Conservation (phyloP, 2,888 invertebrate genomes). For the Lepetodrilus schrolli region DNA sequence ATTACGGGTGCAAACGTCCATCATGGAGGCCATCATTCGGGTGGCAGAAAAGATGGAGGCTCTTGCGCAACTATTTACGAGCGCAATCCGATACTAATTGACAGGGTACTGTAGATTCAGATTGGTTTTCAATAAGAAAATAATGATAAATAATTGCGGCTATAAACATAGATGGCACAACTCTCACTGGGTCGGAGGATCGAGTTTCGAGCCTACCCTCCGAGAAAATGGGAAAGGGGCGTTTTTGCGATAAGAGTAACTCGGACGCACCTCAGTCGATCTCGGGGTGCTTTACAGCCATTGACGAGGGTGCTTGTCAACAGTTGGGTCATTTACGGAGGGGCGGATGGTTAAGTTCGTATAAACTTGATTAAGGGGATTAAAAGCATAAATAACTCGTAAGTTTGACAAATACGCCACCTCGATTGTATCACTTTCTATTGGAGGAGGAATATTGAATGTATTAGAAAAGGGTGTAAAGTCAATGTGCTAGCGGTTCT, state of each 20-base stretch:
- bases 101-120: background rate
- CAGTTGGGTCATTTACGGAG: background rate
- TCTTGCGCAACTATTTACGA: conserved; percentile 12
- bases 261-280: background rate
- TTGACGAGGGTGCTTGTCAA: background rate
- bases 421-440: background rate
- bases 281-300: background rate
- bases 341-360: background rate
- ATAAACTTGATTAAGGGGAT: conserved; percentile 15
- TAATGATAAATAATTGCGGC: conserved; percentile 4
- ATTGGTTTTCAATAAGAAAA: background rate
- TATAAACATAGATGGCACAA: conserved; percentile 3
- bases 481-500: no score
- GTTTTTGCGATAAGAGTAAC: background rate
- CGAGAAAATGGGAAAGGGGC: conserved; percentile 1
- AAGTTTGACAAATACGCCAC: background rate
- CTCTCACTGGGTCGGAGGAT: background rate
- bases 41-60: background rate
- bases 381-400: background rate
- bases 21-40: background rate
- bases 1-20: background rate
- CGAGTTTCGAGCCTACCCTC: conserved; percentile 21
- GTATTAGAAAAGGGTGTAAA: no score
- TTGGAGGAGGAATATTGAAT: no score
- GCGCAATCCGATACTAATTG: background rate